Evolutionary conservation across 1,140 invertebrate species (phyloP).

Genomic region (Conus betulinus): DNA sequence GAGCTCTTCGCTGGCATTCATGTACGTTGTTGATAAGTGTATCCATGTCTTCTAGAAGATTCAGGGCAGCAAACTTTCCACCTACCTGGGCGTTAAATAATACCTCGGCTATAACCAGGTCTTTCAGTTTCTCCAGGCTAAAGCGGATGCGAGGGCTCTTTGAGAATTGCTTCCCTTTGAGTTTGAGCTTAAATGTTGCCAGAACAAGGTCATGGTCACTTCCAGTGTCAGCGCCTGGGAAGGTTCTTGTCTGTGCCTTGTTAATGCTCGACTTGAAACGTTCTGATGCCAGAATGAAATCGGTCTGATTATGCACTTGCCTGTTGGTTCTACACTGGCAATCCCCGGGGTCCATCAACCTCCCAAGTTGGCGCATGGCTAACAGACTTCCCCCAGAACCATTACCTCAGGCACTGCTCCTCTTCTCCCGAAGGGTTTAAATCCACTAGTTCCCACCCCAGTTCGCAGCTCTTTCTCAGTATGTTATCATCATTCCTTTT

Average conservation of each 20-base stretch:
- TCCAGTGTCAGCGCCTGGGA: slow-evolving; percentile 44
- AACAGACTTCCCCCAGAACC: too few species aligned
- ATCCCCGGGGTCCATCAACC: too few species aligned
- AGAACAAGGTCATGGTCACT: slow-evolving; percentile 57
- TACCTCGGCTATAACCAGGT: slow-evolving; percentile 33
- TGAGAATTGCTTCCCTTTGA: slow-evolving; percentile 25
- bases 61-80: slow-evolving; percentile 44
- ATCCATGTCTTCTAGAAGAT: slow-evolving; percentile 41
- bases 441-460: too few species aligned
- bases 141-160: slow-evolving; percentile 32
- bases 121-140: slow-evolving; percentile 47
- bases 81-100: slow-evolving; percentile 45
- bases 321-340: too few species aligned
- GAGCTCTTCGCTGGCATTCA: not conserved
- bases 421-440: too few species aligned
- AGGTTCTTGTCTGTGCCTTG: slow-evolving; percentile 48
- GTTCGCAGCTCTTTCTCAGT: too few species aligned
- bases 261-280: slow-evolving; percentile 49
- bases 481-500: too few species aligned
- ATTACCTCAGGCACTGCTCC: too few species aligned
- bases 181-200: slow-evolving; percentile 35
- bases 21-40: slow-evolving; percentile 27
- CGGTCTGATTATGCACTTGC: slow-evolving; percentile 44
- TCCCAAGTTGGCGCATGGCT: too few species aligned
- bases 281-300: slow-evolving; percentile 39